Evolutionary conservation across 2,113 vertebrate species (phyloP).

Genomic region (Prionailurus viverrinus): DNA sequence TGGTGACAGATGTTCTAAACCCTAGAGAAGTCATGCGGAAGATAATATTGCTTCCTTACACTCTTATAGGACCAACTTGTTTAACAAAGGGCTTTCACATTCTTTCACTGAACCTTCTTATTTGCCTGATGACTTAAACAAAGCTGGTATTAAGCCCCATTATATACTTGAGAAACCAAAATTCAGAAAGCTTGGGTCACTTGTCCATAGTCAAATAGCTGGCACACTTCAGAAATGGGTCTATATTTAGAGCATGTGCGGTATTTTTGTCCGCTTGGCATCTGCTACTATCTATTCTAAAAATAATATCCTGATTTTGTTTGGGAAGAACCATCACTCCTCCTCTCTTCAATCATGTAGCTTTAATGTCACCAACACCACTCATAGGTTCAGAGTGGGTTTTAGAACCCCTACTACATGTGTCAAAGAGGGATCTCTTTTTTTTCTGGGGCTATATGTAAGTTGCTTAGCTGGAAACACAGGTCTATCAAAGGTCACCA

Average conservation of each 20-base stretch:
- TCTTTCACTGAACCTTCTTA: background rate
- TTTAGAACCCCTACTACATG: background rate
- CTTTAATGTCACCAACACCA: background rate
- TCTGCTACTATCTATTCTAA: background rate
- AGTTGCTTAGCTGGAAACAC: background rate
- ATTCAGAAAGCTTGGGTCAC: background rate
- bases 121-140: background rate
- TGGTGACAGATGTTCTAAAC: slow-evolving; percentile 54
- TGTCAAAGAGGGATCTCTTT: background rate
- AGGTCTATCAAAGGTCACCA: background rate
- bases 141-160: background rate
- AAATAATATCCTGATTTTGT: background rate
- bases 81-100: background rate
- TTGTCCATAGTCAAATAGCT: background rate
- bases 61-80: background rate
- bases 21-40: slow-evolving; percentile 48
- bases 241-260: background rate
- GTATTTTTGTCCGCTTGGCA: background rate
- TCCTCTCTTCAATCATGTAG: background rate
- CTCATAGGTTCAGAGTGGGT: background rate
- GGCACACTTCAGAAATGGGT: background rate
- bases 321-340: background rate
- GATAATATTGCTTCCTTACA: background rate
- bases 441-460: background rate
- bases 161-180: background rate